A percentile compares a stretch with the other conserved stretches of the same genome.
Conservation (phyloP, 2,113 vertebrate genomes). For the Picathartes gymnocephalus region DNA sequence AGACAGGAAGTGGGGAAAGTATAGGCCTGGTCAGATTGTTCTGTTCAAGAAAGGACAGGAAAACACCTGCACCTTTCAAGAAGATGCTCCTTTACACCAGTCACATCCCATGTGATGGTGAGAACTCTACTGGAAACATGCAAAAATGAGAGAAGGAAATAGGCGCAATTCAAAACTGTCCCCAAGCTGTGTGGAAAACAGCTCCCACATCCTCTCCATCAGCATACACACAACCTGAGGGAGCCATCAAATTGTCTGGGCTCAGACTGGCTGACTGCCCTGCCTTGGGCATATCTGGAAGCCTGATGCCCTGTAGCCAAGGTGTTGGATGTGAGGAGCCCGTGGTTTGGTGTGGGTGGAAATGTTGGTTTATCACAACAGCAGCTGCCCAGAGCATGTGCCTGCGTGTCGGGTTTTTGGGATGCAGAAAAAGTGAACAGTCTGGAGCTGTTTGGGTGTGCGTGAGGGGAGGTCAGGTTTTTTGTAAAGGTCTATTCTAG, state of each 20-base stretch:
- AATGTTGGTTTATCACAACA: not conserved
- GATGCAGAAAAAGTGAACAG: not conserved
- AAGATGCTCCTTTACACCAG: not conserved
- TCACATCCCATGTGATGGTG: not conserved
- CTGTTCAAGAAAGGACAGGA: not conserved
- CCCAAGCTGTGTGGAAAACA: not conserved
- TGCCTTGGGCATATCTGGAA: not conserved
- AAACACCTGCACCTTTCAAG: not conserved
- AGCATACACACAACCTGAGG: fast-evolving
- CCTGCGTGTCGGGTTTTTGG: not conserved
- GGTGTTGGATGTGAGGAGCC: not conserved
- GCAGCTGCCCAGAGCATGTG: not conserved
- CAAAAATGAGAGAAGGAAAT: not conserved
- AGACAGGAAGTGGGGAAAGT: not conserved
- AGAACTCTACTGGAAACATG: not conserved
- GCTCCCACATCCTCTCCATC: not conserved
- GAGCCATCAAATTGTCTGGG: not conserved
- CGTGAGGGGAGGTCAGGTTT: not conserved
- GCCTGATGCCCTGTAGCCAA: not conserved
- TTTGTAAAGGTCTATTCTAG: not conserved
- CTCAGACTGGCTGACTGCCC: not conserved
- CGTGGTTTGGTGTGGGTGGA: not conserved
- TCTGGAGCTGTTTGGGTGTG: not conserved
- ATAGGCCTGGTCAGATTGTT: not conserved
- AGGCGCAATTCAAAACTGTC: not conserved